A percentile compares a stretch with the other conserved stretches of the same genome.
These are phyloP conservation scores for Mandrillus leucophaeus DNA, from an alignment of 2,113 vertebrate species.

Conservation along the genomic window DNA sequence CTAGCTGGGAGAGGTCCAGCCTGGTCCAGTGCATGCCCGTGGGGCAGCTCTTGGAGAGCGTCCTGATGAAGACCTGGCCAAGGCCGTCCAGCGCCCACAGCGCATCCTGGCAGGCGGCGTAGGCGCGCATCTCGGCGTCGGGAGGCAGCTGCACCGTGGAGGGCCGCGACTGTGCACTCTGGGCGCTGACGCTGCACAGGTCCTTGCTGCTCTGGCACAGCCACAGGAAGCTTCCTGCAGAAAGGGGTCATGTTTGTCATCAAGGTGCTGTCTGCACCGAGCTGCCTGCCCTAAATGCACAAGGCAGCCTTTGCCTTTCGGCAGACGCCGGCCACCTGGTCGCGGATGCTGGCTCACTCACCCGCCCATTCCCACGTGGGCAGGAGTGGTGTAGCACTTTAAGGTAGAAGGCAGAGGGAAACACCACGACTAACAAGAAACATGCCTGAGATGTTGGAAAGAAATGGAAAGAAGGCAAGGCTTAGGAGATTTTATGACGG, in stretches of 20 bases:
- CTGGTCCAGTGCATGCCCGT: constrained; percentile 94
- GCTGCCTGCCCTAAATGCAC: too few relatives aligned
- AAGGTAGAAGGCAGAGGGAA: background rate
- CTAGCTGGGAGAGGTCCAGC: constrained; percentile 97
- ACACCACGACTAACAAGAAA: background rate
- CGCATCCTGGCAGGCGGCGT: constrained; percentile 94
- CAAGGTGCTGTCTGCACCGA: background rate
- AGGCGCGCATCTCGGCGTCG: constrained; percentile 90
- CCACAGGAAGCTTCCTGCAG: constrained; percentile 94
- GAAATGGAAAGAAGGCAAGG: background rate
- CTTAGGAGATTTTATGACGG: accelerated
- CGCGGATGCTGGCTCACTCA: accelerated
- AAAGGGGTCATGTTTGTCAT: background rate
- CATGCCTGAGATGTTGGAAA: background rate
- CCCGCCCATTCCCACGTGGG: accelerated
- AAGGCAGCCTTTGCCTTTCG: background rate
- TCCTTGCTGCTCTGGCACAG: constrained; percentile 96
- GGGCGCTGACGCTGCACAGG: constrained; percentile 93
- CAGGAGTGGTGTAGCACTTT: accelerated
- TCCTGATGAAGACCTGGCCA: constrained; percentile 92
- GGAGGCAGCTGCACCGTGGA: constrained; percentile 92
- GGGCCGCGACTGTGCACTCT: constrained; percentile 91
- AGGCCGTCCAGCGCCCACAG: constrained; percentile 94
- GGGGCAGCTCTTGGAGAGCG: constrained; percentile 92
- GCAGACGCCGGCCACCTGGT: background rate